Evolutionary conservation across 2,888 invertebrate genomes (phyloP).

Genomic region (Hypomecis atomaria): DNA sequence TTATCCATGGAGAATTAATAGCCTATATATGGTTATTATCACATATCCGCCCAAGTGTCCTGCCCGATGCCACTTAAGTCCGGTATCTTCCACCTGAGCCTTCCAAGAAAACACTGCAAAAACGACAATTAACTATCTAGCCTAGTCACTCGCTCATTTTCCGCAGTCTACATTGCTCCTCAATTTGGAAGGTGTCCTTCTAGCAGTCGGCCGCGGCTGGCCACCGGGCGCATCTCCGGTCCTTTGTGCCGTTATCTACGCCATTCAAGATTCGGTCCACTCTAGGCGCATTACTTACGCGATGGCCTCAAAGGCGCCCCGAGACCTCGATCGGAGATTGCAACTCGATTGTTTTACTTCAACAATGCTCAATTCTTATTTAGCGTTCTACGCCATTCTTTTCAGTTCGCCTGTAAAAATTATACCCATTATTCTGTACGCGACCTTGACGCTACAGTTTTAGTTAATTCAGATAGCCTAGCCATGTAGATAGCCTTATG

Average conservation of each 20-base stretch:
- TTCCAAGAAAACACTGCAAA: too few relatives aligned
- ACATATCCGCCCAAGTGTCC: too few relatives aligned
- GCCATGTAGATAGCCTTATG: too few relatives aligned
- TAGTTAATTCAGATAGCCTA: background rate
- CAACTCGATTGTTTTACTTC: slow-evolving; percentile 49
- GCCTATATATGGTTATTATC: too few relatives aligned
- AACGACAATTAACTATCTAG: too few relatives aligned
- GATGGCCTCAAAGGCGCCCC: slow-evolving; percentile 44
- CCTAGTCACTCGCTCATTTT: slow-evolving; percentile 2
- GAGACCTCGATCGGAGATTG: slow-evolving; percentile 46
- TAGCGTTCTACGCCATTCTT: slow-evolving; percentile 28
- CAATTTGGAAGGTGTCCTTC: slow-evolving; percentile 63
- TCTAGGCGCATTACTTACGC: slow-evolving; percentile 50
- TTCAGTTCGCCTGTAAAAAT: slow-evolving; percentile 19
- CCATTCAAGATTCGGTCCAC: slow-evolving; percentile 81
- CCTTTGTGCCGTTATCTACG: slow-evolving; percentile 79
- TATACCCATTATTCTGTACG: slow-evolving; percentile 6
- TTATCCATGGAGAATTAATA: too few relatives aligned
- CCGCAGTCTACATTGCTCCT: slow-evolving; percentile 19
- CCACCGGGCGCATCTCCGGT: slow-evolving; percentile 74
- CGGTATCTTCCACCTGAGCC: too few relatives aligned
- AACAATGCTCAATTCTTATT: slow-evolving; percentile 44
- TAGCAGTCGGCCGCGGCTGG: slow-evolving; percentile 52
- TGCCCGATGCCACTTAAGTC: too few relatives aligned
- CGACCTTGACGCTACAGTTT: slow-evolving; percentile 5